Percentiles rank a stretch among this genome's conserved stretches.
Conservation (phyloP, 2,113 vertebrate species). For the Smithornis capensis region DNA sequence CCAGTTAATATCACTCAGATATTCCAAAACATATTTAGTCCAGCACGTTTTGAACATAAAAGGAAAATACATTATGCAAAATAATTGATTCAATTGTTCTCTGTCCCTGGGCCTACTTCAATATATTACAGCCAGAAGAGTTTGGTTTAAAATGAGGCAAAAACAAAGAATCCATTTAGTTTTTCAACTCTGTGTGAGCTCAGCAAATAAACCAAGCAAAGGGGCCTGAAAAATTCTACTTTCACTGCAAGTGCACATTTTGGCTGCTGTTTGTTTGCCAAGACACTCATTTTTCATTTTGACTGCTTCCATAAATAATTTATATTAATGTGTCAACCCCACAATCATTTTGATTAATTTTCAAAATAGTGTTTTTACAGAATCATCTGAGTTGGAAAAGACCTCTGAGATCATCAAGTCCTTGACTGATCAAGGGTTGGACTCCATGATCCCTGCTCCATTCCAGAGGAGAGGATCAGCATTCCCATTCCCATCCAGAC, state of each 20-base stretch:
- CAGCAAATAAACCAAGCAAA: neutral
- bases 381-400: neutral
- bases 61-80: neutral
- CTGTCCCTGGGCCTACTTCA: neutral
- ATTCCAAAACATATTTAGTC: neutral
- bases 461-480: neutral
- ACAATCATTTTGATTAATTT: neutral
- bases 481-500: neutral
- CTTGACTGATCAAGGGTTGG: neutral
- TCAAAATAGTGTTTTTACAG: neutral
- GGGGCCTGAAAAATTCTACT: neutral
- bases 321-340: neutral
- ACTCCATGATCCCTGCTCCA: neutral
- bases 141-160: neutral
- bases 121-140: neutral
- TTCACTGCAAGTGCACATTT: neutral
- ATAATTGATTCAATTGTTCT: neutral
- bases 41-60: neutral
- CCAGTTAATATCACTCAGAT: neutral
- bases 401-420: neutral
- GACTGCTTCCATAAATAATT: neutral
- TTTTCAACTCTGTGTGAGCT: neutral
- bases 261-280: neutral
- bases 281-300: neutral
- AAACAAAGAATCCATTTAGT: conserved; percentile 32